Evolutionary conservation across 2,888 invertebrate genomes (phyloP).

Genomic region (Plebejus anna): DNA sequence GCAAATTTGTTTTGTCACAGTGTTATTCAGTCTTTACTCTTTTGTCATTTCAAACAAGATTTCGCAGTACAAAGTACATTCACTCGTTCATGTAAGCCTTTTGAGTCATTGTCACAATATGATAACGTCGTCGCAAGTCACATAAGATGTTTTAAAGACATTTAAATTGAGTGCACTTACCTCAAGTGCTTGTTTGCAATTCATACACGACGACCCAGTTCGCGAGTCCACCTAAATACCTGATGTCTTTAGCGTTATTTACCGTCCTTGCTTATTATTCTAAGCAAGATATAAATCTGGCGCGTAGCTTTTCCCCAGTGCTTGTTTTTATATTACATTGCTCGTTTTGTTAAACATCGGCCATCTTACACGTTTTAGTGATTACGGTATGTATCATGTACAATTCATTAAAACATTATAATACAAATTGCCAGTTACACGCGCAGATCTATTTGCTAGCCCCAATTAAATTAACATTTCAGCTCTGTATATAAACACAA

Average conservation of each 20-base stretch:
- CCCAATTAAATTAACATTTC: neutral
- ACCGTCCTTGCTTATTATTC: constrained; percentile 24
- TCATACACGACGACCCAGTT: constrained; percentile 29
- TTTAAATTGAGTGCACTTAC: constrained; percentile 31
- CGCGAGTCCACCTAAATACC: constrained; percentile 29
- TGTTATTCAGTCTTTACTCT: neutral
- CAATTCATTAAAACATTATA: neutral
- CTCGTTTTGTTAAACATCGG: neutral
- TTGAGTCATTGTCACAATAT: constrained; percentile 27
- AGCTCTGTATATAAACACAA: neutral
- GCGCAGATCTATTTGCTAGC: neutral
- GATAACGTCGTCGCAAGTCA: constrained; percentile 29
- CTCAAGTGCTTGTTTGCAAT: constrained; percentile 30
- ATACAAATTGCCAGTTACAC: neutral
- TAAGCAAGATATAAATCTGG: constrained; percentile 10
- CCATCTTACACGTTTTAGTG: neutral
- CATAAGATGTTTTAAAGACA: constrained; percentile 29
- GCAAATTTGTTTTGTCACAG: neutral
- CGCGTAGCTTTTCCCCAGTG: constrained; percentile 4
- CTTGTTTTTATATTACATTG: neutral
- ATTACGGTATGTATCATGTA: neutral
- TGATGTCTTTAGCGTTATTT: constrained; percentile 24
- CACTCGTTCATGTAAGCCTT: constrained; percentile 17
- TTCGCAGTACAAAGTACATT: neutral
- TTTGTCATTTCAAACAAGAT: constrained; percentile 10